Base-by-base conservation (phyloP, 2,113 vertebrate genomes). In the Paradisaea rubra region DNA sequence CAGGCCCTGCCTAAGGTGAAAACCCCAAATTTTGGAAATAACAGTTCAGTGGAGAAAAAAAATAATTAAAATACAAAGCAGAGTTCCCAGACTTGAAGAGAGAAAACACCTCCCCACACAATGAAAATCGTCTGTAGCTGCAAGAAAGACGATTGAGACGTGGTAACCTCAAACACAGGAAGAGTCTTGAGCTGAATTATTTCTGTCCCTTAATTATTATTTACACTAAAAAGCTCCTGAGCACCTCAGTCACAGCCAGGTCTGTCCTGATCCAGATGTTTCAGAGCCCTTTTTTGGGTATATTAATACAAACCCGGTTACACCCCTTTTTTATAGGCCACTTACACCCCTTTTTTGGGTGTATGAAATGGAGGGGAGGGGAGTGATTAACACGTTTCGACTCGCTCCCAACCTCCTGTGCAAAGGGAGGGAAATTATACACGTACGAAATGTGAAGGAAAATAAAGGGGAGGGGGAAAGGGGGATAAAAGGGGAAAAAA, bases 81-180 rank as follows among this genome's bases (percentile, higher is more conserved):
- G 12, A 87, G 45, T 4, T 15, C 31, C 53, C 73, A n/a, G 52
- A 27, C n/a, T 44, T 15, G 27, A 33, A 25, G 52, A 71, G 14
- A 68, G 23, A 78, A 91, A 91, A 69, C 19, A 69, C 15, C 66
- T 86, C 68, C 68, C 37, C 72, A 50, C 1, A 0, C 69, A 23
- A 19, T 0, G 5, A 35, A 64, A 76, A 84, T 31, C 13, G 66
- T 13, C 78, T 6, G 19, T 3, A 56, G 78, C 65, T 54, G 73
- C 42, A 28, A 57, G 44, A 79, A n/a, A 86, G 22, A n/a, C n/a
- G n/a, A n/a, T 52, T 6, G 4, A 24, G 6, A 39, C 42, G 5
- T 1, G 5, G n/a, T 17, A 60, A 73, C 41, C 13, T 33, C 25
- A 14, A 37, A 25, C 0, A 2, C 0, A 45, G 3, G 22, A 54